These are phyloP conservation scores for Charaxes varanes DNA, from an alignment of 1,140 invertebrate genomes.

Conservation along the genomic window DNA sequence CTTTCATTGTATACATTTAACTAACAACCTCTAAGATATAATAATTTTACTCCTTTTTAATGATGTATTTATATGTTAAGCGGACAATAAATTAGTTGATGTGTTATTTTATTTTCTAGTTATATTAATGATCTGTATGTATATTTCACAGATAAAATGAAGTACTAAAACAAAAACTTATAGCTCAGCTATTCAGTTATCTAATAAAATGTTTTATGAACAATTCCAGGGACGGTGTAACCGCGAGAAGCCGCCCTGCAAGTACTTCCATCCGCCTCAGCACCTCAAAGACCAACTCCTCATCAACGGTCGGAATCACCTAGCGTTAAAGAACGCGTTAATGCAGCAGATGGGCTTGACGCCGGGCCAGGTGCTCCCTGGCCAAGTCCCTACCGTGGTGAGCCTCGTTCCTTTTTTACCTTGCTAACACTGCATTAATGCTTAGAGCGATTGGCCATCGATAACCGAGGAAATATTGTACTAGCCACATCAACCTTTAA, in stretches of 20 bases:
- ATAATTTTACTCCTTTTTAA: too few species aligned
- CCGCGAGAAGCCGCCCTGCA: constrained; percentile 99
- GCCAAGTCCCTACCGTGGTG: constrained; percentile 93
- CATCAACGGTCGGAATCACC: constrained; percentile 99
- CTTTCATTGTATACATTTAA: too few species aligned
- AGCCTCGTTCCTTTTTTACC: constrained; percentile 64
- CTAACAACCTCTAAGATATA: too few species aligned
- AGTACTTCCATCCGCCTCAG: constrained; percentile 99
- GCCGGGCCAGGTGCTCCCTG: constrained; percentile 90
- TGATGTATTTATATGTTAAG: background rate
- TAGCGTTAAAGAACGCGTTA: constrained; percentile 96
- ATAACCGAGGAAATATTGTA: too few species aligned
- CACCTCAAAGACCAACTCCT: constrained; percentile 99
- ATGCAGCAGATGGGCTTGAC: constrained; percentile 96
- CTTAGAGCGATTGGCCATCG: constrained; percentile 66
- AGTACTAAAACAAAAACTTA: too few species aligned
- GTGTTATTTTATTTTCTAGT: too few species aligned
- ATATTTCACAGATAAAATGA: too few species aligned
- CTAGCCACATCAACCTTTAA: too few species aligned
- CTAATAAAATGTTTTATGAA: too few species aligned
- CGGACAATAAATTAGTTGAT: too few species aligned
- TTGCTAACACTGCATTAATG: constrained; percentile 29
- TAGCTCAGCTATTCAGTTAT: too few species aligned
- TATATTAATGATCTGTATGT: too few species aligned
- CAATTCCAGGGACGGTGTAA: constrained; percentile 98